phyloP scores from a whole-genome alignment of 1,140 invertebrate species.

The Listronotus bonariensis region DNA sequence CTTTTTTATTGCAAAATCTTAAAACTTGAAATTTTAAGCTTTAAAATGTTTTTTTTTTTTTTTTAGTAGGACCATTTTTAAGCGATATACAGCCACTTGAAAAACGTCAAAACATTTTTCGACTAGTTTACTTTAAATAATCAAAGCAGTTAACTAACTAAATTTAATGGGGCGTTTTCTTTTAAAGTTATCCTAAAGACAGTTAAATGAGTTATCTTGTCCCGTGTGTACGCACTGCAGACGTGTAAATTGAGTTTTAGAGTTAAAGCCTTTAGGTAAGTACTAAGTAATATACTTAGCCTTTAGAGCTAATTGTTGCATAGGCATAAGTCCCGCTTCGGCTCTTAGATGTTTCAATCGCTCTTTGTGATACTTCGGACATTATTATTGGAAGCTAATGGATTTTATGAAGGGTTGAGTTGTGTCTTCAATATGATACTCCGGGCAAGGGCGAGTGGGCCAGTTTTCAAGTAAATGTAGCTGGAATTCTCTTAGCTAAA shows the following conservation, averaged over 20 bases:
- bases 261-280: constrained; percentile 53
- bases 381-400: constrained; percentile 56
- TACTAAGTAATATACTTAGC: constrained; percentile 56
- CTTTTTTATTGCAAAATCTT: too few relatives aligned
- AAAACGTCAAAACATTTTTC: too few relatives aligned
- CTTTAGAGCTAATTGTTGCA: constrained; percentile 54
- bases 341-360: constrained; percentile 53
- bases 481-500: too few relatives aligned
- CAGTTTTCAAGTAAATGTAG: too few relatives aligned
- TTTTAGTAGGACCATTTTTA: too few relatives aligned
- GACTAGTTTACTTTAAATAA: too few relatives aligned
- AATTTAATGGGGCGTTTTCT: constrained; percentile 26
- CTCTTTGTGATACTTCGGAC: constrained; percentile 56
- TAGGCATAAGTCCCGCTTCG: constrained; percentile 52
- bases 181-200: constrained; percentile 25
- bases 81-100: too few relatives aligned
- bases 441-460: neutral
- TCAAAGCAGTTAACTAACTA: constrained; percentile 19
- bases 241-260: constrained; percentile 53
- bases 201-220: constrained; percentile 34
- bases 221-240: constrained; percentile 39
- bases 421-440: constrained; percentile 30
- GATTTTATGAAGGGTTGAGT: constrained; percentile 55
- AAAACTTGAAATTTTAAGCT: too few relatives aligned
- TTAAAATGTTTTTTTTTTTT: too few relatives aligned